Evolutionary conservation across 2,113 vertebrate species (phyloP).

Genomic region (Columba janthina): DNA sequence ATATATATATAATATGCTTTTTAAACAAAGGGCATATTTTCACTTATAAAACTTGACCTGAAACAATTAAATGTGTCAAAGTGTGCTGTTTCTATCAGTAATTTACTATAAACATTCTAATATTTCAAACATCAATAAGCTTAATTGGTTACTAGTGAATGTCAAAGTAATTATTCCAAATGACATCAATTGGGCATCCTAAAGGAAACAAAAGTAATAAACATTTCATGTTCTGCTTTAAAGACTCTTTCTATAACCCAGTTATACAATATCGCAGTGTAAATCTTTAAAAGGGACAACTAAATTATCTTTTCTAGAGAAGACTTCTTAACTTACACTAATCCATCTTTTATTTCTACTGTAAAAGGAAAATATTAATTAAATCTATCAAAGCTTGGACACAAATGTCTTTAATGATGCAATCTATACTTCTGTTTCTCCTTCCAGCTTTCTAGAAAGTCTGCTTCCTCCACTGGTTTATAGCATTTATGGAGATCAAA

Average conservation of each 20-base stretch:
- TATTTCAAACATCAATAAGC: conserved; percentile 18
- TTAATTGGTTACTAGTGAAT: conserved; percentile 7
- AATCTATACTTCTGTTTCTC: background rate
- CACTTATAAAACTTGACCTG: background rate
- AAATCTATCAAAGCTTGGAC: background rate
- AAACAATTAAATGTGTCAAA: conserved; percentile 26
- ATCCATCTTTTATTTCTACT: background rate
- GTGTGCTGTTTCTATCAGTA: background rate
- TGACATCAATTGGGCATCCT: background rate
- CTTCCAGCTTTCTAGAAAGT: background rate
- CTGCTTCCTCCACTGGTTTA: background rate
- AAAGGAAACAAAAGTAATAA: conserved; percentile 29
- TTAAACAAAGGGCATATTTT: conserved; percentile 10
- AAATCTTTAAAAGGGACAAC: conserved; percentile 18
- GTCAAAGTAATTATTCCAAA: conserved; percentile 43
- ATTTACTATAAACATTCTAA: background rate
- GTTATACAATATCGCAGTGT: background rate
- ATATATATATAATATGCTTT: background rate
- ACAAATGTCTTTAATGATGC: background rate
- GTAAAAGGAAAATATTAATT: background rate
- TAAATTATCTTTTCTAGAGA: background rate
- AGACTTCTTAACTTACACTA: conserved; percentile 1
- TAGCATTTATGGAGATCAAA: background rate
- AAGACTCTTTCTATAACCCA: background rate
- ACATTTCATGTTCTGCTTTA: background rate